Evolutionary conservation across 2,888 invertebrate species (phyloP), one percentile per base, ranked within the genome.

Genomic region (Ochlodes sylvanus): DNA sequence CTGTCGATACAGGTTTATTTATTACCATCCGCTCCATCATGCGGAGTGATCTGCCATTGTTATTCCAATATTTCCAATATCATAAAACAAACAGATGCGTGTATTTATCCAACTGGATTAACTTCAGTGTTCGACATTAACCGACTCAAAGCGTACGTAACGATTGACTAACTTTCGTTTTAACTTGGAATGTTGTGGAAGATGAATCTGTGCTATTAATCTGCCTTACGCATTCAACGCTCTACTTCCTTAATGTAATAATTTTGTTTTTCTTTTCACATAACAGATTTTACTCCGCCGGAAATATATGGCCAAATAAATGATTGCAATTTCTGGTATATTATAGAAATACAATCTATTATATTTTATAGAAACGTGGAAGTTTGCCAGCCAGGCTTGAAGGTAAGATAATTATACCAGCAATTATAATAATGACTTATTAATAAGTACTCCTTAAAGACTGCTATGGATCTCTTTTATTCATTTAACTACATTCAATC

Each of bases 1-100:
- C 60, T 69, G 73, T 75, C 69, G 62, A 69, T 69, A 70, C 62
- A 66, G 50, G 57, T 72, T 70, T 71, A 64, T 68, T 60, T 61
- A 67, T 67, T 61, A 67, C 54, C 19, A 67, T 32, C 55, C 42
- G 67, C 15, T 73, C 68, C 72, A 74, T 74, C 76, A 62, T 68
- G 9, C 38, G n/a, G 47, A 32, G 34, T 15, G 56, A 34, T 44
- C 17, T 34, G 44, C 61, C 34, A 60, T 67, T 67, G 55, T 61
- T 55, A 34, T 38, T 47, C 17, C 44, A 15, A 47, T 47, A 47
- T 47, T 42, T 44, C 54, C 61, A 55, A 67, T 67, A 61, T 34
- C 15, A 47, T 21, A 54, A 67, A 67, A 67, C 67, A 67, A 67
- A 61, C 61, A 55, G 60, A 61, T 55, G 34, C 47, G 17, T 47